Evolutionary conservation across 2,797 vertebrate genomes (phyloP).

Genomic region (Lithobates pipiens): DNA sequence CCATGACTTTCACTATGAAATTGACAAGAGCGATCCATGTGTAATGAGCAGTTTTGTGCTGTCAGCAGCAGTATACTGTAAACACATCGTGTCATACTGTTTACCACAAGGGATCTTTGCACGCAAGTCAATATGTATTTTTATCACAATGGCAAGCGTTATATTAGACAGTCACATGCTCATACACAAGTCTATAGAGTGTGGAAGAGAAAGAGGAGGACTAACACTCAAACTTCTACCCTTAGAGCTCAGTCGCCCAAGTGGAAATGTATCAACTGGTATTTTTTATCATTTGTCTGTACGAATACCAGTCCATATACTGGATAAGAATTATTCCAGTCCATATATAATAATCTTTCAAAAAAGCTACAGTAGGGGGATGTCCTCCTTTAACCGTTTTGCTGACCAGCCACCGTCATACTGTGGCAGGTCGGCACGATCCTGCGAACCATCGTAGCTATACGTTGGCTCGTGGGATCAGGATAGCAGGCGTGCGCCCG

Average conservation of each 20-base stretch:
- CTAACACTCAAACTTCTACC: neutral
- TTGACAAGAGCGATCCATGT: neutral
- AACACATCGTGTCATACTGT: neutral
- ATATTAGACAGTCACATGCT: neutral
- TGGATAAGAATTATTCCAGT: neutral
- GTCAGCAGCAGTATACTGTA: neutral
- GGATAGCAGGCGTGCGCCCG: too few relatives aligned
- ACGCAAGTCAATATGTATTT: neutral
- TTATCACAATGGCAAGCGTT: neutral
- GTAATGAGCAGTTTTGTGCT: neutral
- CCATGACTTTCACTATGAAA: too few relatives aligned
- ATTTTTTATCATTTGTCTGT: neutral
- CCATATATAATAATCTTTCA: neutral
- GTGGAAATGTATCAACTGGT: neutral
- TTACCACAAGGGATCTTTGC: neutral
- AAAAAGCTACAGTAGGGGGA: too few relatives aligned
- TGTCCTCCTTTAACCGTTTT: too few relatives aligned
- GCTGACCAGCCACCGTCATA: too few relatives aligned
- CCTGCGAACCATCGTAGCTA: too few relatives aligned
- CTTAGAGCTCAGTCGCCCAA: neutral
- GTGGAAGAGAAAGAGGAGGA: neutral
- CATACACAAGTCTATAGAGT: neutral
- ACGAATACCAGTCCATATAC: neutral
- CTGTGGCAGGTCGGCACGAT: too few relatives aligned
- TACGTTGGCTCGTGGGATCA: too few relatives aligned